A percentile compares a stretch with the other conserved stretches of the same genome.
phyloP scores from a whole-genome alignment of 1,140 invertebrate genomes.

The Drosophila nigromelanica region DNA sequence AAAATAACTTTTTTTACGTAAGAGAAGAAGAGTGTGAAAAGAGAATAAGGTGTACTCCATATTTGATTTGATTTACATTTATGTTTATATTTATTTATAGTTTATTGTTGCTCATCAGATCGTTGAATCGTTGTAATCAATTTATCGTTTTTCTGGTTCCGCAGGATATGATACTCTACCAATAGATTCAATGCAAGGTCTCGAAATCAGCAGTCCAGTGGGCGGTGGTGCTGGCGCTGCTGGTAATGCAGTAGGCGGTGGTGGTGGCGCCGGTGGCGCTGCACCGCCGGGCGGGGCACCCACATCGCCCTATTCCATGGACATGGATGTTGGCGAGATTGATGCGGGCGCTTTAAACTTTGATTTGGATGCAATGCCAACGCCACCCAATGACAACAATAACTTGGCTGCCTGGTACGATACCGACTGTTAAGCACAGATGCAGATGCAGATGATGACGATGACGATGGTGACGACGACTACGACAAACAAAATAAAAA shows the following conservation, averaged over 20 bases:
- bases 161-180: conserved; percentile 97
- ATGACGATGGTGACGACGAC: conserved; percentile 14
- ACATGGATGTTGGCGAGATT: conserved; percentile 92
- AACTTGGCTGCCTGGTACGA: conserved; percentile 98
- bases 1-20: too few species aligned
- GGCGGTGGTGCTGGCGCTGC: conserved; percentile 70
- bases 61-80: too few species aligned
- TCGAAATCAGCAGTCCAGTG: conserved; percentile 92
- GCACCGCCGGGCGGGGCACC: conserved; percentile 88
- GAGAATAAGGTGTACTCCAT: too few species aligned
- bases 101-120: too few species aligned
- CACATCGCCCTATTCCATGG: conserved; percentile 87
- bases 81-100: too few species aligned
- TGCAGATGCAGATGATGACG: neutral
- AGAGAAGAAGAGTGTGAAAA: too few species aligned
- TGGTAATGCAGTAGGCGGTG: conserved; percentile 78
- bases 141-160: neutral
- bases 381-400: conserved; percentile 94
- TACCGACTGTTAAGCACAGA: conserved; percentile 92
- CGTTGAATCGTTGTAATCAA: too few species aligned
- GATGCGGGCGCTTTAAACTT: conserved; percentile 92
- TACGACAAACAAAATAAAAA: neutral
- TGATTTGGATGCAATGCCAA: conserved; percentile 92
- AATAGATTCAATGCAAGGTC: conserved; percentile 97
- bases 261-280: conserved; percentile 84